Percentiles rank a stretch among this genome's conserved stretches.
Conservation (phyloP, 2,113 vertebrate species). For the Semnornis frantzii region DNA sequence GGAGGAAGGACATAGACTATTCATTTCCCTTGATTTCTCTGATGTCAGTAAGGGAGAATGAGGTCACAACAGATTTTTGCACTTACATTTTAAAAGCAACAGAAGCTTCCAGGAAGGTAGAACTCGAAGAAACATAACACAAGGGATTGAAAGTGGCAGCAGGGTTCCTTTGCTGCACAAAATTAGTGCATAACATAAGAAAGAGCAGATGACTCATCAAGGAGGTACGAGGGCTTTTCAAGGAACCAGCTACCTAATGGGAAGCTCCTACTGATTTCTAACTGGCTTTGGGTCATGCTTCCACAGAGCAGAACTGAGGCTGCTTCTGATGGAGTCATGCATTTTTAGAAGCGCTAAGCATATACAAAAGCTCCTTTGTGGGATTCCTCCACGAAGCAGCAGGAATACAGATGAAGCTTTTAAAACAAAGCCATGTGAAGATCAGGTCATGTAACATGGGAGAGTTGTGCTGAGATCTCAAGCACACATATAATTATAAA, state of each 20-base stretch:
- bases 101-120: neutral
- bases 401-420: neutral
- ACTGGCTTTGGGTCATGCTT: neutral
- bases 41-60: neutral
- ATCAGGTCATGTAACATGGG: neutral
- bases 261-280: neutral
- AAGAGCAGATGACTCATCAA: neutral
- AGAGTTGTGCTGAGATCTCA: neutral
- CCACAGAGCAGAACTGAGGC: neutral
- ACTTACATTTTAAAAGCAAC: neutral
- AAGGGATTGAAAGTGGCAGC: neutral
- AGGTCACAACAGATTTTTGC: neutral
- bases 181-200: neutral
- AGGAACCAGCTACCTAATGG: neutral
- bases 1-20: neutral
- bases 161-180: neutral
- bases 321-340: neutral
- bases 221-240: neutral
- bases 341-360: neutral
- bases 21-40: neutral
- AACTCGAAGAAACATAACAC: neutral
- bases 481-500: neutral
- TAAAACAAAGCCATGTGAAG: neutral
- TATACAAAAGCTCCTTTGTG: neutral
- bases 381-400: neutral